Evolutionary conservation across 2,113 vertebrate species (phyloP), one percentile per base, ranked within the genome.

Genomic region (Lagopus muta): DNA sequence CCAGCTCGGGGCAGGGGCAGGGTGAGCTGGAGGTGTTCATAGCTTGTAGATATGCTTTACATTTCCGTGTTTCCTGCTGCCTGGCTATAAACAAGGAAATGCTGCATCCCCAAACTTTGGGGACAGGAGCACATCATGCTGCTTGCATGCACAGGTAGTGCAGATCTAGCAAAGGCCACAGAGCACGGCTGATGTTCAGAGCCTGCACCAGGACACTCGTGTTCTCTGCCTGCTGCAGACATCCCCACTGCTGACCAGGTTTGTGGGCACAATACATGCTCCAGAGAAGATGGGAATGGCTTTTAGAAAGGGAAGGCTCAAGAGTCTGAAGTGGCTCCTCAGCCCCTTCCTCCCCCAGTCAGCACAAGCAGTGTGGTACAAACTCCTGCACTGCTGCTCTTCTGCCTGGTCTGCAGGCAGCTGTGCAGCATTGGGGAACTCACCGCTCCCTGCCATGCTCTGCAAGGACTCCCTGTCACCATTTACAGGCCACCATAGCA

Each of bases 1-100:
- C 69, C 94, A 74, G 90, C 94, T 95, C 3, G 75, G 76, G 90
- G 91, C 83, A 82, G 92, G 77, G 92, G 89, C 74, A 92, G 91
- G 88, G 79, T 0, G 1, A 82, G 72, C 72, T 77, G 90, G 55
- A 95, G 79, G 72, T 80, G 88, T 91, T 36, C 73, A 71, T 67
- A 69, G 52, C 94, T 93, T 7, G 40, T 54, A 76, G 93, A 80
- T 67, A 36, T 11, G 42, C 11, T 92, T 96, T 92, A 88, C 86
- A 81, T 92, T 72, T 60, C 76, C 3, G 0, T 30, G 76, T 47
- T 95, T 95, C 92, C 86, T 89, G 67, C 76, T 91, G 70, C 79
- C 55, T 25, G 18, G 0, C 38, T 42, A 50, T 14, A 15, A 86
- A 93, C 90, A 64, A 65, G 65, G 91, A 84, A 84, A 64, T 8